Conservation (phyloP, 1,140 invertebrate species). For the Cyclina sinensis region DNA sequence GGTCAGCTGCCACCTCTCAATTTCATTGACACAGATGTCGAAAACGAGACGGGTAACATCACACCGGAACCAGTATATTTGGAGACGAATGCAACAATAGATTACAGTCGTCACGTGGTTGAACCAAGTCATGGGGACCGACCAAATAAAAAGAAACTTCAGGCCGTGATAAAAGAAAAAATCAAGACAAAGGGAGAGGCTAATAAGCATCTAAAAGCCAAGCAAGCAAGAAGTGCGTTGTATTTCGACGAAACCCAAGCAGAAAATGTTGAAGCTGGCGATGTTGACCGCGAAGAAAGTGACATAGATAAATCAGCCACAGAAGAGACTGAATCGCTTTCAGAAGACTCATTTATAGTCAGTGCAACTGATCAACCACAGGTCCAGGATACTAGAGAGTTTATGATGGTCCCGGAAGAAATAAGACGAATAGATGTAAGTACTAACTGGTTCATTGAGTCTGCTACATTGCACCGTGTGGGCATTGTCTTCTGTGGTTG, state of each 20-base stretch:
- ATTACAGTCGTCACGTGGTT: background rate
- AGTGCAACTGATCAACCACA: conserved; percentile 24
- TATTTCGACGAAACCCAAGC: background rate
- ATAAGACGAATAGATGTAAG: conserved; percentile 17
- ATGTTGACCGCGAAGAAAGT: background rate
- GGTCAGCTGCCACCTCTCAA: background rate
- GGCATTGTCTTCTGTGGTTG: no score
- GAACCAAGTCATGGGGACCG: conserved; percentile 21
- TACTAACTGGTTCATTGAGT: no score
- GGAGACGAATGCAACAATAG: background rate
- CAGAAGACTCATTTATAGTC: background rate
- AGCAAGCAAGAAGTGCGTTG: background rate
- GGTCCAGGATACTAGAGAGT: background rate
- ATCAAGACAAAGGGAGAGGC: conserved; percentile 26
- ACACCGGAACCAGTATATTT: background rate
- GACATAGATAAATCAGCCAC: background rate
- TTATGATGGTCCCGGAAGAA: conserved; percentile 25
- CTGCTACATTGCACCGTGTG: no score
- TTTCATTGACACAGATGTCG: conserved; percentile 12
- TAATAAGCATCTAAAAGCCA: conserved; percentile 3
- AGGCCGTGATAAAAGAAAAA: background rate
- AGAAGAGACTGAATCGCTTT: background rate
- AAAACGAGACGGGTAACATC: no score
- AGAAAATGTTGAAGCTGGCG: background rate
- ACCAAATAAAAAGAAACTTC: conserved; percentile 29